phyloP scores from a whole-genome alignment of 1,140 invertebrate species.

The Semibalanus balanoides region DNA sequence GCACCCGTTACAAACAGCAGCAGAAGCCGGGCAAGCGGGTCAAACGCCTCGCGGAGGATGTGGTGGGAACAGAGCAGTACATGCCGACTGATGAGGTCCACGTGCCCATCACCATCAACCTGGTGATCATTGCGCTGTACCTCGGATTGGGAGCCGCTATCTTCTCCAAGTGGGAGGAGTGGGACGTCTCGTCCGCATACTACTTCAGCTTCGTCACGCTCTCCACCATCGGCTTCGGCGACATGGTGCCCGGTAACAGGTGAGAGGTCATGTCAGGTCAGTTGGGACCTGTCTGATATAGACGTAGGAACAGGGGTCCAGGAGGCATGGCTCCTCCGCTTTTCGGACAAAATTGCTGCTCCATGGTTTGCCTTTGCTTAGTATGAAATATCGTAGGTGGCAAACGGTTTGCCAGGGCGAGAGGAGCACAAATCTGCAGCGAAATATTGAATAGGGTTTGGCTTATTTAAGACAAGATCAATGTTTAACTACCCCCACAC shows the following conservation, averaged over 20 bases:
- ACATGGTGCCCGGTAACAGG: conserved; percentile 32
- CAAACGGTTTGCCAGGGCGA: background rate
- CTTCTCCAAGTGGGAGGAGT: conserved; percentile 24
- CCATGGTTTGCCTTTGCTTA: background rate
- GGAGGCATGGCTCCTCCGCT: no score
- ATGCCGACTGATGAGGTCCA: conserved; percentile 25
- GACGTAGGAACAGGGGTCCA: no score
- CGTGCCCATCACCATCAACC: conserved; percentile 27
- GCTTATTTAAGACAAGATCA: no score
- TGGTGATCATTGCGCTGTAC: conserved; percentile 33
- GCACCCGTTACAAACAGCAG: conserved; percentile 18
- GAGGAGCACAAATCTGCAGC: background rate
- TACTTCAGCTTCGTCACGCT: conserved; percentile 38
- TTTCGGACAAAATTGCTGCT: background rate
- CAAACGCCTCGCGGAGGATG: conserved; percentile 19
- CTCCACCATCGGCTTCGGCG: conserved; percentile 37
- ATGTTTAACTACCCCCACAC: no score
- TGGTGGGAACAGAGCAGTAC: conserved; percentile 25
- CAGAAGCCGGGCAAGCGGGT: conserved; percentile 10
- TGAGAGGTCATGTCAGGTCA: conserved; percentile 13
- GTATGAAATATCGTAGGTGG: background rate
- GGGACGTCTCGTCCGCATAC: conserved; percentile 32
- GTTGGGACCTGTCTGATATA: background rate
- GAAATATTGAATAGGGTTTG: background rate
- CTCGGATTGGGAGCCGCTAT: conserved; percentile 30